Conservation (phyloP, 2,888 invertebrate species). For the Noctuana brunneofusca region DNA sequence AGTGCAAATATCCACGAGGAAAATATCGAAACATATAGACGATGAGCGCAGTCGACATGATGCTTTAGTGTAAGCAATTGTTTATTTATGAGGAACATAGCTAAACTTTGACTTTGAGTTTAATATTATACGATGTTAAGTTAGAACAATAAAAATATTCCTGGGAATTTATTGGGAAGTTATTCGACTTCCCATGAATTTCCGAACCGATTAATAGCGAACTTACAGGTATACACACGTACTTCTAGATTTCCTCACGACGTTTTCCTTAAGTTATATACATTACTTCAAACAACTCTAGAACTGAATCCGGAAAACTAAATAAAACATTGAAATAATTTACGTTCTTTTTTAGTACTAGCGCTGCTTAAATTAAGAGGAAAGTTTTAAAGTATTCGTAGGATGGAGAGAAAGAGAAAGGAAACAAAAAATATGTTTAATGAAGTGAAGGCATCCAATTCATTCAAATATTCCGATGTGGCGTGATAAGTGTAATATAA, state of each 20-base stretch:
- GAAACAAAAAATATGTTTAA: slow-evolving; percentile 20
- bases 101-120: not conserved
- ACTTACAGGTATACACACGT: no score
- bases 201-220: not conserved
- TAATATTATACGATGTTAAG: no score
- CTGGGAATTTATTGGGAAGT: not conserved
- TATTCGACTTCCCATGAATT: not conserved
- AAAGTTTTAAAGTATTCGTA: not conserved
- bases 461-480: slow-evolving; percentile 28
- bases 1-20: slow-evolving; percentile 16
- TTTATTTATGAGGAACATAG: not conserved
- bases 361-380: not conserved
- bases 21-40: not conserved
- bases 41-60: not conserved
- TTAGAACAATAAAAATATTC: no score
- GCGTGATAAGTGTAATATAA: slow-evolving; percentile 56
- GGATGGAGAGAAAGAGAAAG: not conserved
- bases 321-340: not conserved
- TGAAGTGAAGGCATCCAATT: slow-evolving; percentile 31
- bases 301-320: not conserved
- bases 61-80: not conserved
- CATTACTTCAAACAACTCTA: not conserved
- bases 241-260: not conserved
- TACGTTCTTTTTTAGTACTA: not conserved
- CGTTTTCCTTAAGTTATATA: no score